Evolutionary conservation across 2,888 invertebrate genomes (phyloP), one percentile per base, ranked within the genome.

Genomic region (Seira sanloemensis): DNA sequence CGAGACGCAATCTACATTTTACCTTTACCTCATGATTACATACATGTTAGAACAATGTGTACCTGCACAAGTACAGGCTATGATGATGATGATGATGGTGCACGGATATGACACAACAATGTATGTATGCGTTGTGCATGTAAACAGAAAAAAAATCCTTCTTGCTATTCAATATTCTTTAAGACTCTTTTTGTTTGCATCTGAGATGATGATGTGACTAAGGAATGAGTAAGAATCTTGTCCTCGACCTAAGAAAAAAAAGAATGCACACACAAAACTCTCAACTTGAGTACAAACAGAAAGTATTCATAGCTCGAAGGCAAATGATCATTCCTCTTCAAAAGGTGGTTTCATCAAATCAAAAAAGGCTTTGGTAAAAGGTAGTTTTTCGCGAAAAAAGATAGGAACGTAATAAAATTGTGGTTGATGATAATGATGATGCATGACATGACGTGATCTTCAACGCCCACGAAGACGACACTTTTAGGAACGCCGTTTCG

Each of bases 391-490:
- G 58, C 58, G 16, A 58, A 58, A 58, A 58, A n/a, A 58, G 7
- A 58, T n/a, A 12, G 18, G 9, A 58, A n/a, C 18, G 58, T 12
- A 58, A 58, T 58, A 18, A 58, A 58, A 58, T n/a, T 58, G n/a
- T 58, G n/a, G 58, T 58, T n/a, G 2, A n/a, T 18, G 58, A 4
- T 12, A 58, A 58, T 58, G 58, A 58, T 58, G 58, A 5, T 58
- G 58, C 58, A 37, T 58, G 58, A 58, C 58, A 58, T 58, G 58
- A 58, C 58, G 58, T 58, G 58, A 58, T 58, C 58, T 58, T 58
- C 37, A 18, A 58, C 58, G 58, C 82, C 82, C 75, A 82, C 82
- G 82, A 82, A 76, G 82, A 82, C 76, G 82, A 82, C 82, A 77
- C 26, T 82, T 82, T 75, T 82, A 69, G 19, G 82, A 54, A 66